Conservation (phyloP, 2,113 vertebrate species). For the Cyanoliseus patagonus region DNA sequence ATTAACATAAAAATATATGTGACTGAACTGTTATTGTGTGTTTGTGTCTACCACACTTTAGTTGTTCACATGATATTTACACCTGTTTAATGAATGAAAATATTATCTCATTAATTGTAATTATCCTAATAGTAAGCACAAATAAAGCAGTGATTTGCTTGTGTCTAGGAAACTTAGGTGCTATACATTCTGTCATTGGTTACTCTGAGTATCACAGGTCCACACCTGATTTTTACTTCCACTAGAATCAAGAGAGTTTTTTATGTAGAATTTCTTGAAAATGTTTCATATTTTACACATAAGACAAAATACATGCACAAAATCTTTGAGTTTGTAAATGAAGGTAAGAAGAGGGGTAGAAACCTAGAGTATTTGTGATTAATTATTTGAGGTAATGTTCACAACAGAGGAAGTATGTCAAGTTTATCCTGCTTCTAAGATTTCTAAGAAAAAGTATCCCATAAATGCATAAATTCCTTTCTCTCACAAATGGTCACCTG, state of each 20-base stretch:
- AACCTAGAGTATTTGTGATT: not conserved
- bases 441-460: not conserved
- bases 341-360: not conserved
- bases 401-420: not conserved
- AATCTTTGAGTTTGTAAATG: not conserved
- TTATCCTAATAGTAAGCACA: not conserved
- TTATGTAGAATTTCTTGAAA: not conserved
- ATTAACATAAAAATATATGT: not conserved
- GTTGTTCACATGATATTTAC: constrained; percentile 4
- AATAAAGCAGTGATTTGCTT: not conserved
- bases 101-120: not conserved
- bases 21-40: not conserved
- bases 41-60: not conserved
- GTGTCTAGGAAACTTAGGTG: not conserved
- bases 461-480: not conserved
- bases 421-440: not conserved
- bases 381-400: not conserved
- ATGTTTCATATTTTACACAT: not conserved
- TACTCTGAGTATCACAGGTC: not conserved
- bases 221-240: not conserved
- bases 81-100: constrained; percentile 5
- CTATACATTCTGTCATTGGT: not conserved
- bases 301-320: not conserved
- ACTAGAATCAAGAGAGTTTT: not conserved
- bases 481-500: not conserved